These are phyloP conservation scores for Sphenopsis melanotis DNA, from an alignment of 2,797 vertebrate genomes.

Conservation along the genomic window DNA sequence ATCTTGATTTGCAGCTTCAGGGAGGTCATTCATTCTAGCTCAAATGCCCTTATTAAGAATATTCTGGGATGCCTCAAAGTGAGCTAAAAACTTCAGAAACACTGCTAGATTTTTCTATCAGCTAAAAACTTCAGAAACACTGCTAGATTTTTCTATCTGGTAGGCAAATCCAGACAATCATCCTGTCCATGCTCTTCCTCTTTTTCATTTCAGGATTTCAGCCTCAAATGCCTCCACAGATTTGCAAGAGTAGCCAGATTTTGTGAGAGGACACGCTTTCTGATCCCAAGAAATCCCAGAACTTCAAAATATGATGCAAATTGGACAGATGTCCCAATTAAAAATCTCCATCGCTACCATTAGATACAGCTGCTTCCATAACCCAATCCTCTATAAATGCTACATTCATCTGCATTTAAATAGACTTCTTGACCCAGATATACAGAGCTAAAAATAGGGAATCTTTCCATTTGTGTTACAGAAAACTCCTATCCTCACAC, in stretches of 20 bases:
- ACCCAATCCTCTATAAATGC: background rate
- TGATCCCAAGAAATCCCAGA: background rate
- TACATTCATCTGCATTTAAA: conserved; percentile 28
- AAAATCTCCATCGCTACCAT: background rate
- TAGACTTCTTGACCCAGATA: conserved; percentile 31
- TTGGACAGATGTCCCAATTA: background rate
- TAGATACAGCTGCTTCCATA: background rate
- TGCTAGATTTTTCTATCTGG: background rate
- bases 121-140: background rate
- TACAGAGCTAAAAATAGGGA: conserved; percentile 10
- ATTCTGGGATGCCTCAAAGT: background rate
- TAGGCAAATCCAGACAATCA: background rate
- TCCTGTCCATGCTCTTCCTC: background rate
- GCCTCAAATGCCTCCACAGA: background rate
- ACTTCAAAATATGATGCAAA: background rate
- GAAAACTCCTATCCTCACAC: background rate
- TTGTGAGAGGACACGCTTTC: background rate
- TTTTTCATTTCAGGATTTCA: background rate
- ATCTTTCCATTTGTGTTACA: background rate
- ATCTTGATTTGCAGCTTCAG: background rate
- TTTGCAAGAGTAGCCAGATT: background rate
- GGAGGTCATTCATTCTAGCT: background rate
- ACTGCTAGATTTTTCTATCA: background rate
- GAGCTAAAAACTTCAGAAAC: background rate
- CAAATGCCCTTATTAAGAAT: background rate